These are phyloP conservation scores for Capromys pilorides DNA, from an alignment of 2,797 vertebrate species.

Conservation along the genomic window DNA sequence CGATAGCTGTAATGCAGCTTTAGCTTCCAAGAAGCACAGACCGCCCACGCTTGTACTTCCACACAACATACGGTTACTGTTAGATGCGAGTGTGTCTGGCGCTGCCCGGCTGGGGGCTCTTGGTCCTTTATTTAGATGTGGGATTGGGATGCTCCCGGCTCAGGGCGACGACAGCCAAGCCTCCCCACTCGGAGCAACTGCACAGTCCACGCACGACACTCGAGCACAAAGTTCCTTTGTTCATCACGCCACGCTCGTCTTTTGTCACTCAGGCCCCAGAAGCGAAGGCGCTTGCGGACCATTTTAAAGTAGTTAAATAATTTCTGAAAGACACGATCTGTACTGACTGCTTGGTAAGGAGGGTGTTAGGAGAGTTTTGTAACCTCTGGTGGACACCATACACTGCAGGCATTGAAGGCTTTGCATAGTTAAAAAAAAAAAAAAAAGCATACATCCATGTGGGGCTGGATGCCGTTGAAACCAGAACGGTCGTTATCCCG, in stretches of 20 bases:
- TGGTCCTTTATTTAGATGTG: conserved; percentile 82
- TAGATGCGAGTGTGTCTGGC: conserved; percentile 72
- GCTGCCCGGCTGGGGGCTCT: conserved; percentile 74
- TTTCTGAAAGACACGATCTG: conserved; percentile 66
- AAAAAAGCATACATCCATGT: conserved; percentile 19
- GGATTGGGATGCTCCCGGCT: conserved; percentile 78
- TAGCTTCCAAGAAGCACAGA: conserved; percentile 75
- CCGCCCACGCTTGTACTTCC: conserved; percentile 73
- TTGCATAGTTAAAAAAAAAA: not conserved
- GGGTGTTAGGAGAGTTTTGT: conserved; percentile 35
- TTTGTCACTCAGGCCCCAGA: conserved; percentile 79
- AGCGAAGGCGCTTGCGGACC: conserved; percentile 69
- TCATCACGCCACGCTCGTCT: conserved; percentile 67
- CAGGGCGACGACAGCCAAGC: conserved; percentile 79
- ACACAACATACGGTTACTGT: conserved; percentile 75
- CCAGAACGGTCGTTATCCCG: conserved; percentile 61
- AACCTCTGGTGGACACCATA: not conserved
- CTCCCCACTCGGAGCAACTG: conserved; percentile 79
- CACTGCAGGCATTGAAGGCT: conserved; percentile 50
- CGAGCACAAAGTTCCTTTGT: conserved; percentile 79
- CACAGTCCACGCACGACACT: conserved; percentile 75
- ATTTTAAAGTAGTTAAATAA: conserved; percentile 77
- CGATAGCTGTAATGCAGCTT: conserved; percentile 69
- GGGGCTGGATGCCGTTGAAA: conserved; percentile 66
- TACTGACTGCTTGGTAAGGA: conserved; percentile 65